Base-by-base conservation (phyloP, 2,888 invertebrate genomes). In the Meliscaeva auricollis region DNA sequence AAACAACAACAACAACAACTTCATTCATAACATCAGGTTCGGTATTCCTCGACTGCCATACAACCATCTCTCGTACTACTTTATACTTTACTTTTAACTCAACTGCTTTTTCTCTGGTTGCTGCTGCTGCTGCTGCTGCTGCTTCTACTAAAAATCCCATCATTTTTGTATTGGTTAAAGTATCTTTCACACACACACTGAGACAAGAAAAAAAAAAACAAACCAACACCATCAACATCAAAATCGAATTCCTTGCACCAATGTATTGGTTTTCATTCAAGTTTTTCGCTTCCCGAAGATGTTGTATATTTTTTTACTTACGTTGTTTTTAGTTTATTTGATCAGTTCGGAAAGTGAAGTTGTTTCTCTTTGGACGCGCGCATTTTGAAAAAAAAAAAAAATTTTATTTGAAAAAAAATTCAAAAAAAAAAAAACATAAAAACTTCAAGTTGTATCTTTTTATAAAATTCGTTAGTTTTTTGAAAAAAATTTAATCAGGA, bases 291-390 rank as follows among this genome's bases (percentile, higher is more conserved):
- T 87, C 70, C 79, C 87, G 87, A 87, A 78, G 87, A 87, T 82
- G 87, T 87, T 80, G 84, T 79, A 79, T 79, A 79, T 79, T 85
- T 82, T 87, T 76, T 82, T 81, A 77, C 87, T 70, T 82, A 64
- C 64, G 85, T 87, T 87, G 87, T 87, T 81, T 77, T 89, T 88
- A 89, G 90, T 90, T 91, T 90, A 90, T 90, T 91, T 90, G 91
- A 91, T 91, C 91, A 91, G 90, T 91, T 91, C 91, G 91, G 90
- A 91, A 91, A 90, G 91, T 91, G 90, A 91, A 90, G 91, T 91
- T 90, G 90, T 88, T 88, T 88, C 64, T 64, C 17, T 46, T 46
- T 46, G 46, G 83, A 76, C 77, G 80, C 80, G 85, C 76, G 80
- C 85, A 81, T 76, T 70, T 75, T 68, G 3, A 46, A 58, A 48